Percentiles rank a stretch among this genome's conserved stretches.
Conservation (phyloP, 2,797 vertebrate genomes). For the Alfaro cultratus region DNA sequence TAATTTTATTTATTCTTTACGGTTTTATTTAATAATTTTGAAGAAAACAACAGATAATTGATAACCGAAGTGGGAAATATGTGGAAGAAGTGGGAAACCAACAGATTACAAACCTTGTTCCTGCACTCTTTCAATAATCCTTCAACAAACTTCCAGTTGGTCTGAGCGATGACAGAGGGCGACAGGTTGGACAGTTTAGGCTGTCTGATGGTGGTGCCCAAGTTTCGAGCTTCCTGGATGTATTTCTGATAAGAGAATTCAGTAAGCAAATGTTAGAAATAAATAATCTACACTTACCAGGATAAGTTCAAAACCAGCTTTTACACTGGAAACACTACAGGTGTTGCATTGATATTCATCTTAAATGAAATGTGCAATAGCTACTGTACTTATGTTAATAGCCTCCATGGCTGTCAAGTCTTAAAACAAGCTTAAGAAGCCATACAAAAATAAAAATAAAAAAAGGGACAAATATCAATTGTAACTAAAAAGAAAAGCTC, state of each 20-base stretch:
- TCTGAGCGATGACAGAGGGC: conserved; percentile 97
- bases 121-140: conserved; percentile 96
- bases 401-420: neutral
- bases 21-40: neutral
- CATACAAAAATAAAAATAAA: neutral
- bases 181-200: conserved; percentile 98
- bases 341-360: neutral
- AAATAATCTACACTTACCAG: neutral
- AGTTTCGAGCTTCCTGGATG: conserved; percentile 96
- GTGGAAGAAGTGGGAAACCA: neutral
- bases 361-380: neutral
- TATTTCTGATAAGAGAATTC: conserved; percentile 86
- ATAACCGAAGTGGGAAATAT: neutral
- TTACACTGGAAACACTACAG: neutral
- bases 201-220: conserved; percentile 95
- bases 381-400: neutral
- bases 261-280: conserved; percentile 19
- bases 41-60: neutral
- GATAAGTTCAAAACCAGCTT: neutral
- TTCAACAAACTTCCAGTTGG: conserved; percentile 99
- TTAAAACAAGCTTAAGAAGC: neutral
- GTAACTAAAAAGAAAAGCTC: neutral
- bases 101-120: conserved; percentile 87
- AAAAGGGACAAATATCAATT: neutral
- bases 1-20: neutral